A percentile compares a stretch with the other conserved stretches of the same genome.
phyloP scores from a whole-genome alignment of 2,888 invertebrate species.

The Pseudococcus longispinus region DNA sequence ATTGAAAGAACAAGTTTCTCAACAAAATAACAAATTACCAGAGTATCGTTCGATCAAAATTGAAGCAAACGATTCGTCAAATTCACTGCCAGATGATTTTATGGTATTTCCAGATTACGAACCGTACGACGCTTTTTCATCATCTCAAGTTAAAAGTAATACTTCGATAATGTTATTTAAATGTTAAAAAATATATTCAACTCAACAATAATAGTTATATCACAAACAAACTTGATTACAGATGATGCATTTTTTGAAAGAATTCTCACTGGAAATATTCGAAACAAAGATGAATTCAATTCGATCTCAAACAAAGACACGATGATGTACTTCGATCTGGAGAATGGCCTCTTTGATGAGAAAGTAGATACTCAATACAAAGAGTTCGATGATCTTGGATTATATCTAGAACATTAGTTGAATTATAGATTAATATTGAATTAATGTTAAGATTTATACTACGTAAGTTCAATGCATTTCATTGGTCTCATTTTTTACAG shows the following conservation, averaged over 20 bases:
- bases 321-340: constrained; percentile 4
- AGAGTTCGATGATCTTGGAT: background rate
- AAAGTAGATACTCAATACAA: background rate
- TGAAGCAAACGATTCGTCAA: background rate
- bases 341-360: background rate
- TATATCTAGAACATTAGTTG: background rate
- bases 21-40: background rate
- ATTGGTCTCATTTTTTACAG: constrained; percentile 2
- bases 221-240: background rate
- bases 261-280: background rate
- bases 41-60: background rate
- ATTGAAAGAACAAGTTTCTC: background rate
- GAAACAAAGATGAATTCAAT: background rate
- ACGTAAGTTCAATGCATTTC: background rate
- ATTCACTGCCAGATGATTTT: background rate
- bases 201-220: background rate
- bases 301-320: background rate
- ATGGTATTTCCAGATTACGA: background rate
- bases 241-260: background rate
- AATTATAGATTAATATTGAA: background rate
- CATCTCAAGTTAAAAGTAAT: constrained; percentile 5
- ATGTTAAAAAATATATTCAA: background rate
- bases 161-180: background rate
- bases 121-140: background rate
- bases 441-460: background rate